Conservation (phyloP, 2,888 invertebrate genomes). For the Steinernema scapterisci region DNA sequence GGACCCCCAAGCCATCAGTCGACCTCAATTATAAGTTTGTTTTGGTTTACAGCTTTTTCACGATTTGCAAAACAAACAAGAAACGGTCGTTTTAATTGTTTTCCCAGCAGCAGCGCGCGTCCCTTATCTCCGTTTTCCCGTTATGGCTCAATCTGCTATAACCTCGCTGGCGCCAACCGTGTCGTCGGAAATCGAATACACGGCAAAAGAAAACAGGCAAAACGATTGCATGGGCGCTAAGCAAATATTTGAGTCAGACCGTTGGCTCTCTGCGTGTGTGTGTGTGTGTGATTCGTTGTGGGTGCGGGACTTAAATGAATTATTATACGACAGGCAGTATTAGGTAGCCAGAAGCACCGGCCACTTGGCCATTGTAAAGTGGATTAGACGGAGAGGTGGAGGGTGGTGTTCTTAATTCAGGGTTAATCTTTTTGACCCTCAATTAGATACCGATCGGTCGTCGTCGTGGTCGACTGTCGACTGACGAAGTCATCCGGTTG, state of each 20-base stretch:
- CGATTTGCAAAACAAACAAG: no score
- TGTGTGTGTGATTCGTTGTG: no score
- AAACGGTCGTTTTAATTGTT: no score
- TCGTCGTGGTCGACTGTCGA: no score
- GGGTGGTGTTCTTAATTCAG: background rate
- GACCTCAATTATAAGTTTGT: no score
- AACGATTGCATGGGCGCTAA: constrained; percentile 24
- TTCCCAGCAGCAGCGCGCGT: no score
- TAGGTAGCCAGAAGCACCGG: background rate
- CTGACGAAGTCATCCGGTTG: background rate
- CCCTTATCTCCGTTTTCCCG: no score
- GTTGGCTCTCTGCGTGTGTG: no score
- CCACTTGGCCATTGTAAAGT: background rate
- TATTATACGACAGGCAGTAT: no score
- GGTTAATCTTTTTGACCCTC: constrained; percentile 13
- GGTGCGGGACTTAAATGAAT: no score
- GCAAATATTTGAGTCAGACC: constrained; percentile 10
- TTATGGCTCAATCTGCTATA: background rate
- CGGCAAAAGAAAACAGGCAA: constrained; percentile 26
- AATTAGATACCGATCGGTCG: background rate
- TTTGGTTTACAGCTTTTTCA: no score
- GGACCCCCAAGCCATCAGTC: no score
- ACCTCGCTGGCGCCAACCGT: constrained; percentile 9
- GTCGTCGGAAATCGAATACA: constrained; percentile 17
- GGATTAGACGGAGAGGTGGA: background rate